Conservation (phyloP, 2,888 invertebrate genomes). For the Synergus gifuensis region DNA sequence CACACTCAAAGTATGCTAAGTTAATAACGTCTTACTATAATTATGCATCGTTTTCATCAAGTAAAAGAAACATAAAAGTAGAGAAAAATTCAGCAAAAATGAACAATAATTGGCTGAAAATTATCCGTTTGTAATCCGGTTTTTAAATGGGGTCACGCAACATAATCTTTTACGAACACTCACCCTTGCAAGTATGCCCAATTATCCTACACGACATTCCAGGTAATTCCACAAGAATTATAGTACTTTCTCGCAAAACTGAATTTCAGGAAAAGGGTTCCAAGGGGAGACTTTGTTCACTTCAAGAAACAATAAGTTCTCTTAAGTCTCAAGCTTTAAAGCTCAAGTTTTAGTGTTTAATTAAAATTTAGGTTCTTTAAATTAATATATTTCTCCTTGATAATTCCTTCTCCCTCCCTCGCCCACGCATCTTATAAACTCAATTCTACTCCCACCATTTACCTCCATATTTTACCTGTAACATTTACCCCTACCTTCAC, state of each 20-base stretch:
- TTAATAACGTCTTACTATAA: neutral
- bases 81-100: neutral
- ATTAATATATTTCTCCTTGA: too few relatives aligned
- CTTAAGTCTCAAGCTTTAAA: too few relatives aligned
- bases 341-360: too few relatives aligned
- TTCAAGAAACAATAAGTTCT: too few relatives aligned
- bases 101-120: slow-evolving; percentile 8
- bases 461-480: too few relatives aligned
- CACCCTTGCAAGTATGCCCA: neutral
- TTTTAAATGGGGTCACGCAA: neutral
- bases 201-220: neutral
- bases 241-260: neutral
- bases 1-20: neutral
- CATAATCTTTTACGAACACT: neutral
- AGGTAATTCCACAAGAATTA: neutral
- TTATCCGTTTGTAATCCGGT: neutral
- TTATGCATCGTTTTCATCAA: neutral
- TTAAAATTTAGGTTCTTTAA: too few relatives aligned
- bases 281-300: neutral
- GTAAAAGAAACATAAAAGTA: neutral
- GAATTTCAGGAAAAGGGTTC: neutral
- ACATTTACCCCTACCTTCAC: too few relatives aligned
- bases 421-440: too few relatives aligned
- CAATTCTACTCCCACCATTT: too few relatives aligned
- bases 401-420: too few relatives aligned